Conservation (phyloP, 35 echinoderm and acorn worm species). For the Heliocidaris erythrogramma region DNA sequence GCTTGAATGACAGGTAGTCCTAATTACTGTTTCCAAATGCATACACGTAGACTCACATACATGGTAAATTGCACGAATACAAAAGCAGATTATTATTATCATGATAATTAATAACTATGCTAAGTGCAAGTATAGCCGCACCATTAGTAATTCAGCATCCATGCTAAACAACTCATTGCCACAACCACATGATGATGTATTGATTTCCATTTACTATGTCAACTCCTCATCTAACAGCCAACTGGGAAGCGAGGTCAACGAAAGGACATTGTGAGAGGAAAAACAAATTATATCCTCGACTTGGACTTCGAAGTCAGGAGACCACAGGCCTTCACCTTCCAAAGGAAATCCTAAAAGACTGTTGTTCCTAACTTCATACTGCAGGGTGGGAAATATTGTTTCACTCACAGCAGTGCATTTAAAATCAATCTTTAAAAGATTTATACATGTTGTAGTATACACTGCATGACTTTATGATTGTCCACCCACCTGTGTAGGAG, state of each 20-base stretch:
- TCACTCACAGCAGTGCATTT: too few species aligned
- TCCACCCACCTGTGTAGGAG: too few species aligned
- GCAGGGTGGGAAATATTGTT: too few species aligned
- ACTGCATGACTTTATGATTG: too few species aligned
- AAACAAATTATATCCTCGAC: neutral
- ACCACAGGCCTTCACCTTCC: neutral
- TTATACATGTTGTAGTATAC: too few species aligned
- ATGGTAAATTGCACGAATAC: neutral
- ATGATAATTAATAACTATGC: neutral
- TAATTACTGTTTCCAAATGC: neutral
- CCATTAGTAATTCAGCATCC: neutral
- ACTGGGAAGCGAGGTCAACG: neutral
- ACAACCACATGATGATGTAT: neutral
- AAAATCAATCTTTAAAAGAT: too few species aligned
- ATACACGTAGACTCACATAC: neutral
- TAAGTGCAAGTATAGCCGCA: neutral
- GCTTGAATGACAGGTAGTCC: neutral
- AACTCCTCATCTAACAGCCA: neutral
- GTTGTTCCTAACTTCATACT: neutral
- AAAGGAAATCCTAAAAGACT: neutral
- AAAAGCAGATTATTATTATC: neutral
- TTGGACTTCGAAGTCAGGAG: neutral
- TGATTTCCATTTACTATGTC: neutral
- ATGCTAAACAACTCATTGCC: neutral
- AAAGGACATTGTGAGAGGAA: neutral